These are phyloP conservation scores for Clarias pachynema DNA, from an alignment of 2,797 vertebrate species.

Conservation along the genomic window DNA sequence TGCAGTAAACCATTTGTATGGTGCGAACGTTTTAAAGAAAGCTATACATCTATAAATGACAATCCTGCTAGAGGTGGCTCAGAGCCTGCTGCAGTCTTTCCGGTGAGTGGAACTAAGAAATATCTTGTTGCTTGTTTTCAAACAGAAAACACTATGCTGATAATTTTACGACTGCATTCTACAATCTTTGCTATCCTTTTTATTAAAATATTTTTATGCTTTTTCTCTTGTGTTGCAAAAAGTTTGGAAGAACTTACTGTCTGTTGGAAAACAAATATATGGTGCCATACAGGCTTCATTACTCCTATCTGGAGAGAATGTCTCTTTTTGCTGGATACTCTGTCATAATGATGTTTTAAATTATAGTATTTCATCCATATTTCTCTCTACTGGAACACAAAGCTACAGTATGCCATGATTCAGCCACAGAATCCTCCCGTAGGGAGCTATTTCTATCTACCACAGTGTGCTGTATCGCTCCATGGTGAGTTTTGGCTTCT, in stretches of 20 bases:
- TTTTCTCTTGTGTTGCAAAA: background rate
- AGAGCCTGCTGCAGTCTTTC: no score
- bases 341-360: background rate
- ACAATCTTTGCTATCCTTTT: background rate
- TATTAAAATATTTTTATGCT: background rate
- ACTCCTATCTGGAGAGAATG: background rate
- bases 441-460: conserved; percentile 36
- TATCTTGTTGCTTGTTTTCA: background rate
- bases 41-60: no score
- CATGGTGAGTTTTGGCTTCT: conserved; percentile 56
- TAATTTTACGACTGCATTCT: background rate
- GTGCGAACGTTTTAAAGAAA: no score
- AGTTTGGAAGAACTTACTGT: background rate
- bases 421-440: conserved; percentile 8
- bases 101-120: background rate
- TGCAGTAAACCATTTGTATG: no score
- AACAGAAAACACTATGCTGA: background rate
- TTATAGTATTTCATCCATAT: conserved; percentile 3
- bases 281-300: background rate
- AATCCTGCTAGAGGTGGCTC: no score
- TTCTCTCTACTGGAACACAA: background rate
- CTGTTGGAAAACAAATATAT: background rate
- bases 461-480: conserved; percentile 22
- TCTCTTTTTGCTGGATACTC: background rate
- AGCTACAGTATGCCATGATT: background rate